Percentiles rank a stretch among this genome's conserved stretches.
phyloP scores from a whole-genome alignment of 2,797 vertebrate species.

The Premnoplex brunnescens region DNA sequence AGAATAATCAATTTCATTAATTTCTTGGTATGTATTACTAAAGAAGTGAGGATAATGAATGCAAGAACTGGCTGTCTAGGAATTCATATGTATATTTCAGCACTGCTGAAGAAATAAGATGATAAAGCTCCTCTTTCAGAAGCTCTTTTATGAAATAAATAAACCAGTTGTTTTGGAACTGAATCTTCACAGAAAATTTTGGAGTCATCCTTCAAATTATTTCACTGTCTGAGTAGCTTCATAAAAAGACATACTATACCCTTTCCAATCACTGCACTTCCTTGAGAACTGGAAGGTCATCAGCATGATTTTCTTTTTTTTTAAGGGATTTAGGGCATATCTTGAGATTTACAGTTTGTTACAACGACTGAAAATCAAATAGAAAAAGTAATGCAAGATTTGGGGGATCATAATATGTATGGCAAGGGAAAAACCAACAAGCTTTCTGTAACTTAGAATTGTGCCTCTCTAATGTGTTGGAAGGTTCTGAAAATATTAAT shows the following conservation, averaged over 20 bases:
- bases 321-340: not conserved
- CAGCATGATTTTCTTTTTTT: not conserved
- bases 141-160: not conserved
- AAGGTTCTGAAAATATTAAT: constrained; percentile 70
- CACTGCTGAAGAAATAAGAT: not conserved
- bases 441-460: constrained; percentile 9
- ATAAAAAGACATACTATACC: not conserved
- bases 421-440: not conserved
- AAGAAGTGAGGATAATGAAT: not conserved
- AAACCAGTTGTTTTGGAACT: not conserved
- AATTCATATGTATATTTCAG: not conserved
- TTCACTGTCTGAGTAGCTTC: not conserved
- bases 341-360: not conserved
- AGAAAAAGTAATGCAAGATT: not conserved
- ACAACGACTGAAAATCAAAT: constrained; percentile 7
- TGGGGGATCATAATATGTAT: not conserved
- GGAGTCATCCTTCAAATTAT: not conserved
- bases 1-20: not conserved
- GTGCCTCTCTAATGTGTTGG: constrained; percentile 13
- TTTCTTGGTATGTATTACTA: not conserved
- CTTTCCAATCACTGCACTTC: not conserved
- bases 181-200: constrained; percentile 42
- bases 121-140: not conserved
- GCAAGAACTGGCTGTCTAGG: not conserved
- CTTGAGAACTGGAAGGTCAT: not conserved